Conservation (phyloP, 1,140 invertebrate genomes). For the Berghia stephanieae region DNA sequence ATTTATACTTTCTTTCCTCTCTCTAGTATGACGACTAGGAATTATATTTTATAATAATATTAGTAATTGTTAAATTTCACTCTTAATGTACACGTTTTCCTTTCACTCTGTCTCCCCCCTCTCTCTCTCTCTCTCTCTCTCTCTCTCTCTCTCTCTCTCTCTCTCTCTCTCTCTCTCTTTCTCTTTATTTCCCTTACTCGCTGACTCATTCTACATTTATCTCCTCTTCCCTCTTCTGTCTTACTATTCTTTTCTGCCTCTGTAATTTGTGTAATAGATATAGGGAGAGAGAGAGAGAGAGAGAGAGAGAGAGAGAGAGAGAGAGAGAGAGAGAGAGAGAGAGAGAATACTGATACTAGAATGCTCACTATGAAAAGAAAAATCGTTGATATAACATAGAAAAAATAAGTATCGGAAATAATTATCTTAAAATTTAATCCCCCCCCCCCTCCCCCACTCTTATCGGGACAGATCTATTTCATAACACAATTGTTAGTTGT, state of each 20-base stretch:
- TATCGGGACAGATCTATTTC: too few species aligned
- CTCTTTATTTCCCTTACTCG: neutral
- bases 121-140: slow-evolving; percentile 10
- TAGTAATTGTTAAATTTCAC: too few species aligned
- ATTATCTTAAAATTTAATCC: too few species aligned
- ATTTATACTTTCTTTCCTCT: too few species aligned
- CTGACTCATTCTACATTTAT: neutral
- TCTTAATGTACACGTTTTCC: too few species aligned
- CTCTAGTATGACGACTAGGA: too few species aligned
- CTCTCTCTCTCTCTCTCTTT: slow-evolving; percentile 18
- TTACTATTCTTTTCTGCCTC: neutral
- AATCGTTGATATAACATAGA: too few species aligned
- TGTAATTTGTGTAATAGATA: neutral
- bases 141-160: neutral
- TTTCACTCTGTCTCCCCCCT: neutral
- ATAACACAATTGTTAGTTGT: too few species aligned
- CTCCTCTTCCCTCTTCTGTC: slow-evolving; percentile 9
- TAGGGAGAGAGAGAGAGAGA: neutral
- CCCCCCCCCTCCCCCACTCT: too few species aligned
- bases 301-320: slow-evolving; percentile 10
- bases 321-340: slow-evolving; percentile 8
- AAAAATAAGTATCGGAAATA: too few species aligned
- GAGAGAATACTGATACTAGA: neutral
- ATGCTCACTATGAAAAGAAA: too few species aligned
- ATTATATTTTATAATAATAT: too few species aligned